phyloP scores from a whole-genome alignment of 2,113 vertebrate species.

The Garra rufa region DNA sequence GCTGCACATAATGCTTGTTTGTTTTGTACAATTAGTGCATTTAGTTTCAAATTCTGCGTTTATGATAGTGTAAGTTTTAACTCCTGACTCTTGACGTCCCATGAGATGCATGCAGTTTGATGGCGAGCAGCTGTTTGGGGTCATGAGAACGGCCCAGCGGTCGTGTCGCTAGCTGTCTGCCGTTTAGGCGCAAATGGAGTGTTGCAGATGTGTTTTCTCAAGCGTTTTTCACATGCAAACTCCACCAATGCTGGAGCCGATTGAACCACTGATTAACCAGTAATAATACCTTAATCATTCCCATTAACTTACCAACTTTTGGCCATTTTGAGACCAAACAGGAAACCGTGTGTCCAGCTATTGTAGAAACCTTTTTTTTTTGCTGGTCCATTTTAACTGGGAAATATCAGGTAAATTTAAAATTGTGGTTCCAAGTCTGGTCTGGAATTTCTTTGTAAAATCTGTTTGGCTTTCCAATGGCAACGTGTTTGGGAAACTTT shows the following conservation, averaged over 20 bases:
- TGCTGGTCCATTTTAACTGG: no score
- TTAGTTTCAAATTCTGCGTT: no score
- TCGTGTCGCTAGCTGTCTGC: background rate
- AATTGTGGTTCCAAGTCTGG: no score
- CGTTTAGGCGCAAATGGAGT: background rate
- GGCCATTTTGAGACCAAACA: background rate
- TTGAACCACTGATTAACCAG: background rate
- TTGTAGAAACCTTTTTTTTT: no score
- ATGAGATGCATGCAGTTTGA: background rate
- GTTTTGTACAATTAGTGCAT: background rate
- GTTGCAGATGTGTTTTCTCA: slow-evolving; percentile 5
- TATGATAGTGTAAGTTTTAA: background rate
- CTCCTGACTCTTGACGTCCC: background rate
- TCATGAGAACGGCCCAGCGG: background rate
- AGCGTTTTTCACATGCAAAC: background rate
- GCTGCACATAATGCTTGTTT: background rate
- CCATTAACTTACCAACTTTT: background rate
- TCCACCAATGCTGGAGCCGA: background rate
- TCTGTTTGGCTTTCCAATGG: background rate
- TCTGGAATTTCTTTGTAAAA: no score
- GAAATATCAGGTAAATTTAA: no score
- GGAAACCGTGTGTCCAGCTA: no score
- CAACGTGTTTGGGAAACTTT: no score
- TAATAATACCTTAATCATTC: background rate
- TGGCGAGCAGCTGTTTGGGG: background rate